Evolutionary conservation across 2,113 vertebrate genomes (phyloP), one percentile per base, ranked within the genome.

Genomic region (Elanoides forficatus): DNA sequence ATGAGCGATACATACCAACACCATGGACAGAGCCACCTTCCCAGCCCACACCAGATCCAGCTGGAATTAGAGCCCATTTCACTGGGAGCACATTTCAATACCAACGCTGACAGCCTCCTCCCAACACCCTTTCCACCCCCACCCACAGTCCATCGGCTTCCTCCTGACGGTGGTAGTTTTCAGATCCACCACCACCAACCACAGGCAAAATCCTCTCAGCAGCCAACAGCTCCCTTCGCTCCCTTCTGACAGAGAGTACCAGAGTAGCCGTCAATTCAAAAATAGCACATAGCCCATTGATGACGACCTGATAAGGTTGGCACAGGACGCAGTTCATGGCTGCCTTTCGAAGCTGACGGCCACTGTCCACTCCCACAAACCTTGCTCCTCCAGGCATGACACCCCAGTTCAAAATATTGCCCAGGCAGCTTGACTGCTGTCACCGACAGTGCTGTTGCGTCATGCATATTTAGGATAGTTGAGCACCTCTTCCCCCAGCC

Each of bases 1-100:
- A 52, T 2, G 18, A 84, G 12, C 0, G 1, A 4, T 4, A 7
- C 0, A 3, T 10, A 34, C 10, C 48, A 32, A 25, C 62, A 58
- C 58, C 81, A 72, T 29, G 68, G 86, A 72, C 88, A 85, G 78
- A 86, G 70, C 56, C 66, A 47, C 27, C 72, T 71, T 40, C 66
- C 68, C 48, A 21, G 11, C 55, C 23, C 42, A 20, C 3, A 9
- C 21, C 53, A 71, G 67, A 7, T 20, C 1, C 6, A 55, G 43
- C 40, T 55, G 52, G 43, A 65, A 22, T 26, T 12, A 21, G 58
- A 89, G 48, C 58, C 40, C 45, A 2, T 62, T 40, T 59, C 55
- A 30, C 67, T 15, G 36, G 0, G 2, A 56, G 60, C 34, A 48
- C 38, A 13, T 32, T 66, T 38, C 40, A 50, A 3, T 32, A 52